Conservation (phyloP, 2,797 vertebrate genomes). For the Acropternis orthonyx region DNA sequence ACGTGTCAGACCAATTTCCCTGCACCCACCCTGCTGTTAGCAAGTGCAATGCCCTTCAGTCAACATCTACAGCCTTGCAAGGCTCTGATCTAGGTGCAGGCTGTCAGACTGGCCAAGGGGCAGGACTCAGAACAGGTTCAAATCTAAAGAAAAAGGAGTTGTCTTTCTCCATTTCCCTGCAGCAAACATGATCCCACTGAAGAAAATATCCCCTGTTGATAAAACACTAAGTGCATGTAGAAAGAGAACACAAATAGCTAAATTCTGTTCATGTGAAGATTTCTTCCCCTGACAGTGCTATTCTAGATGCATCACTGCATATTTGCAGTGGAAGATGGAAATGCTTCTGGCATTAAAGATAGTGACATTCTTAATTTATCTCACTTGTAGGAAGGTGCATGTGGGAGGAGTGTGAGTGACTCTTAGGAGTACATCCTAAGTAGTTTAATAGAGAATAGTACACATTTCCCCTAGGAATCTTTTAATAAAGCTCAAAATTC, state of each 20-base stretch:
- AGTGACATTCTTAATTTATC: conserved; percentile 62
- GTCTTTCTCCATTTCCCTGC: background rate
- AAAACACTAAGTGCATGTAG: background rate
- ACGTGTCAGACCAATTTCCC: rapidly evolving
- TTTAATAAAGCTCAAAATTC: conserved; percentile 36
- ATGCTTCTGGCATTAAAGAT: conserved; percentile 53
- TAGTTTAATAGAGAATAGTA: conserved; percentile 31
- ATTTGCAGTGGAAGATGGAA: conserved; percentile 54
- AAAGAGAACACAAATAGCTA: conserved; percentile 29
- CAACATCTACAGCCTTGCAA: background rate
- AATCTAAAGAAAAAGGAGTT: background rate
- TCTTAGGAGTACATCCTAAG: conserved; percentile 23
- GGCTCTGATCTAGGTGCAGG: background rate
- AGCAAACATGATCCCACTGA: background rate
- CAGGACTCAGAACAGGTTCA: background rate
- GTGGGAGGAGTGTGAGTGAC: conserved; percentile 38
- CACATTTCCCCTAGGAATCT: conserved; percentile 27
- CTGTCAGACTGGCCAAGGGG: background rate
- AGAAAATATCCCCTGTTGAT: background rate
- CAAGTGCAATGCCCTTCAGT: background rate
- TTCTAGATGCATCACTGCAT: conserved; percentile 50
- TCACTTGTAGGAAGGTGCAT: conserved; percentile 36
- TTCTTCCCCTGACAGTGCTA: conserved; percentile 19
- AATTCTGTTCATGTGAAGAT: conserved; percentile 31
- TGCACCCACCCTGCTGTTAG: background rate